Percentiles rank a stretch among this genome's conserved stretches.
phyloP scores from a whole-genome alignment of 2,797 vertebrate genomes.

The Gorsachius magnificus region DNA sequence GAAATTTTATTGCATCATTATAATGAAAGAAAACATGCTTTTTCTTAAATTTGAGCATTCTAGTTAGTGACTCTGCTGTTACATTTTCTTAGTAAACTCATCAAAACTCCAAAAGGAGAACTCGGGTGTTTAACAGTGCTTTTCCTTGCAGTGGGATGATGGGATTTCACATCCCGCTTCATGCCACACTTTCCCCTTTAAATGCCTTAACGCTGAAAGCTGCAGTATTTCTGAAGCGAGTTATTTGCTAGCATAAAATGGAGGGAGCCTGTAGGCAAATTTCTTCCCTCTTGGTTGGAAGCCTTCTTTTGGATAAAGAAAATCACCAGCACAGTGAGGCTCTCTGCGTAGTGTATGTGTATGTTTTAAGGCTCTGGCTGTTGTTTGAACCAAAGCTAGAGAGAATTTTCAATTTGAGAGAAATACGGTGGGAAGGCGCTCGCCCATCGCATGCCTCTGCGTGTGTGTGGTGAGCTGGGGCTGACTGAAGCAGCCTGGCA shows the following conservation, averaged over 20 bases:
- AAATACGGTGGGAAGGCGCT: rapidly evolving
- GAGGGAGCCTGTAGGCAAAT: background rate
- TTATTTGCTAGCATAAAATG: background rate
- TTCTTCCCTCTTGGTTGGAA: background rate
- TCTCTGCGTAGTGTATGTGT: background rate
- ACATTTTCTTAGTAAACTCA: background rate
- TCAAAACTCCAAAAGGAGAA: background rate
- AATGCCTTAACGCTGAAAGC: background rate
- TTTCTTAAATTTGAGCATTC: background rate
- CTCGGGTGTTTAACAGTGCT: background rate
- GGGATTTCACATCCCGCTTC: background rate
- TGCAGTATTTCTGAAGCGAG: background rate
- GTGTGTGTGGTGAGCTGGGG: background rate
- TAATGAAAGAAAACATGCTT: background rate
- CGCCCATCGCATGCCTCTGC: rapidly evolving
- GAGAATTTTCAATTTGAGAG: background rate
- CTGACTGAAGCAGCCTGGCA: background rate
- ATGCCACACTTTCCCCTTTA: background rate
- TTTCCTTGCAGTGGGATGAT: background rate
- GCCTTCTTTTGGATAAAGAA: background rate
- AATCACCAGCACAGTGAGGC: background rate
- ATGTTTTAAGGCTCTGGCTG: background rate
- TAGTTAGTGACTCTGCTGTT: background rate
- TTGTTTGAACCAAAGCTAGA: background rate
- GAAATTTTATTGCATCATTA: background rate